phyloP scores from a whole-genome alignment of 2,113 vertebrate species.

The Boulengerochromis microlepis region DNA sequence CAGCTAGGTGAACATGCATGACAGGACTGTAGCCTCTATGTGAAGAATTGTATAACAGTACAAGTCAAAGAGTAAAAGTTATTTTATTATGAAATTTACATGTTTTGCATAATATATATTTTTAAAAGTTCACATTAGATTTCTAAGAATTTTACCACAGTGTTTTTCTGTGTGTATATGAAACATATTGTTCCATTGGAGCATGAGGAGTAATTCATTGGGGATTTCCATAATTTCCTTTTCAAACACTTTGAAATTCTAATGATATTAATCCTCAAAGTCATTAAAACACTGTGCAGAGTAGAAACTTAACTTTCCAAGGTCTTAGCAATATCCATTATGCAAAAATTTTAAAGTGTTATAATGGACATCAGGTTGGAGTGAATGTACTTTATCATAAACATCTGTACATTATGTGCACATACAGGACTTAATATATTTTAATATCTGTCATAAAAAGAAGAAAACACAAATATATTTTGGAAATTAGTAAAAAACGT shows the following conservation, averaged over 20 bases:
- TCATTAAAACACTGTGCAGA: constrained; percentile 45
- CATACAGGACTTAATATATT: background rate
- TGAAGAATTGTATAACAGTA: background rate
- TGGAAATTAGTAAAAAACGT: background rate
- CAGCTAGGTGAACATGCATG: background rate
- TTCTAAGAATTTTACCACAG: background rate
- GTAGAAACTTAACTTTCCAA: constrained; percentile 31
- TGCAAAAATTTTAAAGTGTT: background rate
- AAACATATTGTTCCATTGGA: background rate
- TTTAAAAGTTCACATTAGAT: background rate
- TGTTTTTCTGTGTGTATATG: background rate
- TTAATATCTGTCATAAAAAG: background rate
- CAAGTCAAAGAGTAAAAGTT: background rate
- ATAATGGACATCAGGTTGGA: background rate
- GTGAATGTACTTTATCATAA: background rate
- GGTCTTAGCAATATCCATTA: constrained; percentile 17
- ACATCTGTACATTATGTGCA: background rate
- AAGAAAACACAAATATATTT: background rate
- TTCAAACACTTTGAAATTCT: constrained; percentile 28
- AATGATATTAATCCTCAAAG: constrained; percentile 52
- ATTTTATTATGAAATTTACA: background rate
- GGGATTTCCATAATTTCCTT: constrained; percentile 42
- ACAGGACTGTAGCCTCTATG: background rate
- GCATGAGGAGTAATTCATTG: constrained; percentile 16
- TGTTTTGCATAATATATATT: background rate